Conservation (phyloP, 2,113 vertebrate species). For the Bothrops jararaca region DNA sequence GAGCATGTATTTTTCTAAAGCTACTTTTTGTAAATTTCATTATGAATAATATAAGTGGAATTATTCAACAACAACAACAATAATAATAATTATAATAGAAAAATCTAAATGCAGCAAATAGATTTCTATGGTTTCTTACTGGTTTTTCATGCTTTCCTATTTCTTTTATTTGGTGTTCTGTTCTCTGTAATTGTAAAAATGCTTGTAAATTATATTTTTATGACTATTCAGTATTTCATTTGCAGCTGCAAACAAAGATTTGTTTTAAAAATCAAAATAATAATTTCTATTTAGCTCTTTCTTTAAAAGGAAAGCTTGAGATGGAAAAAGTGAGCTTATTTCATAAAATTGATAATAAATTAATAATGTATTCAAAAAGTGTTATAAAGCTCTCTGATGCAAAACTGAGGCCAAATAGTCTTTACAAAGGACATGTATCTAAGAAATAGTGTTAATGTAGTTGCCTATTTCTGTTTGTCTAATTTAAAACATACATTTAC, state of each 20-base stretch:
- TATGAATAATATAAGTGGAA: slow-evolving; percentile 46
- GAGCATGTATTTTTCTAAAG: slow-evolving; percentile 36
- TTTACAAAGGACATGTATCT: background rate
- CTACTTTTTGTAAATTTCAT: slow-evolving; percentile 45
- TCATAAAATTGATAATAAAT: slow-evolving; percentile 20
- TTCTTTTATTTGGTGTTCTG: background rate
- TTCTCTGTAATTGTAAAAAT: slow-evolving; percentile 8
- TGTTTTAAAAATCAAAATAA: background rate
- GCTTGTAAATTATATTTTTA: background rate
- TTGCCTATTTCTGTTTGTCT: background rate
- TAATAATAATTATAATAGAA: background rate
- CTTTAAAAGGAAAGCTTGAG: background rate
- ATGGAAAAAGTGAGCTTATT: slow-evolving; percentile 15
- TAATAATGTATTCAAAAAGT: background rate
- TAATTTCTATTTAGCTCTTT: background rate
- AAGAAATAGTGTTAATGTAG: background rate
- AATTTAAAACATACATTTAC: background rate
- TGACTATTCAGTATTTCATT: background rate
- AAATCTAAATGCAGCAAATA: slow-evolving; percentile 18
- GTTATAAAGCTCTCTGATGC: background rate
- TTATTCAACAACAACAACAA: background rate
- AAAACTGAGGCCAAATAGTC: background rate
- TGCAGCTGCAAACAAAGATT: background rate
- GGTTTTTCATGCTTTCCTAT: slow-evolving; percentile 21
- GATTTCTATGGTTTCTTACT: slow-evolving; percentile 40